Evolutionary conservation across 2,797 vertebrate species (phyloP).

Genomic region (Nyctalus aviator): DNA sequence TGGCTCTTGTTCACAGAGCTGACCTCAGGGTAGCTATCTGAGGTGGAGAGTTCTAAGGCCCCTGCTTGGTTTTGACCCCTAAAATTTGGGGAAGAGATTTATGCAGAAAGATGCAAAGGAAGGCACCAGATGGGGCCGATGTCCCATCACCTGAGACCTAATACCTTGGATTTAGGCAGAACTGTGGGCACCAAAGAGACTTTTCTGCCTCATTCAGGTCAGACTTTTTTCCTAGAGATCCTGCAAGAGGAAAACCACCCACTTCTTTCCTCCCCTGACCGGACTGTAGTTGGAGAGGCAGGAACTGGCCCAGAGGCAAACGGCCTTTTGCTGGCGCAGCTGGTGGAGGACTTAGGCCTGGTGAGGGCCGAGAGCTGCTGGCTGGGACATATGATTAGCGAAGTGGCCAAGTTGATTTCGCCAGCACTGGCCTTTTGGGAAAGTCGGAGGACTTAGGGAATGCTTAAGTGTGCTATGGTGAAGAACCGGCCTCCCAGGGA

Average conservation of each 20-base stretch:
- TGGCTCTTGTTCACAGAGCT: not conserved
- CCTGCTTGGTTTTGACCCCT: not conserved
- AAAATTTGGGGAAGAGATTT: not conserved
- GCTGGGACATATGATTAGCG: not conserved
- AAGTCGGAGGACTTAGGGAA: not conserved
- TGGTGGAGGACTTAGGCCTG: not conserved
- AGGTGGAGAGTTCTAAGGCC: constrained; percentile 14
- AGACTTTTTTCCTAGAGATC: not conserved
- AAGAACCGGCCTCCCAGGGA: not conserved
- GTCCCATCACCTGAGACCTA: not conserved
- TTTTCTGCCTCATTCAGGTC: not conserved
- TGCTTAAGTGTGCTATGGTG: not conserved
- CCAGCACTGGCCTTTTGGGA: not conserved
- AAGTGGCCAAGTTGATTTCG: not conserved
- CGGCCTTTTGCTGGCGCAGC: not conserved
- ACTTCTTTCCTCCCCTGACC: not conserved
- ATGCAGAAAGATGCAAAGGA: not conserved
- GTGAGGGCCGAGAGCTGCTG: not conserved
- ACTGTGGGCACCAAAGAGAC: not conserved
- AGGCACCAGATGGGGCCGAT: not conserved
- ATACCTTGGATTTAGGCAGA: not conserved
- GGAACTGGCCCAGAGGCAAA: not conserved
- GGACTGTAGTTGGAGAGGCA: not conserved
- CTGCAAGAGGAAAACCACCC: not conserved
- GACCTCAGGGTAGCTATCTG: not conserved